phyloP scores from a whole-genome alignment of 2,888 invertebrate species.

The Notodonta ziczac region DNA sequence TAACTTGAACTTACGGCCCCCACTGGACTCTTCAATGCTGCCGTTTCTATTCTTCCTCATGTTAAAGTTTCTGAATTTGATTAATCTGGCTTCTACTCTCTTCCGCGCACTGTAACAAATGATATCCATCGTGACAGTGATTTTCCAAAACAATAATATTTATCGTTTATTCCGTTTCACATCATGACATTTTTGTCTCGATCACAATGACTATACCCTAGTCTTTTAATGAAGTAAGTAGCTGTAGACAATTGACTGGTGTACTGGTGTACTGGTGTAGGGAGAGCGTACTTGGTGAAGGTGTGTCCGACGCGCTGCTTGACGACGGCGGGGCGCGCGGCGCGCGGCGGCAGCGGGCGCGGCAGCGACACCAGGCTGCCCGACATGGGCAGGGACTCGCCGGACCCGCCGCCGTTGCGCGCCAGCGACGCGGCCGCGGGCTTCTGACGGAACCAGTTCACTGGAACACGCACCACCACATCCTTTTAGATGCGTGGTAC shows the following conservation, averaged over 20 bases:
- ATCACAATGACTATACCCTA: neutral
- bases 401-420: slow-evolving; percentile 80
- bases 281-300: slow-evolving; percentile 59
- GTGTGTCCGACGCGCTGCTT: slow-evolving; percentile 75
- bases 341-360: slow-evolving; percentile 60
- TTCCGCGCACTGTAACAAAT: slow-evolving; percentile 88
- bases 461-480: slow-evolving; percentile 45
- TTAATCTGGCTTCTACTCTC: slow-evolving; percentile 95
- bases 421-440: slow-evolving; percentile 74
- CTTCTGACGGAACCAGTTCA: slow-evolving; percentile 87
- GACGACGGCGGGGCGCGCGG: slow-evolving; percentile 63
- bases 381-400: slow-evolving; percentile 79
- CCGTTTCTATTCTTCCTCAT: slow-evolving; percentile 95
- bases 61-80: slow-evolving; percentile 91
- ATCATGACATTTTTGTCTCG: neutral
- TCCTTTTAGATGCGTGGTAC: too few species aligned
- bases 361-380: slow-evolving; percentile 85
- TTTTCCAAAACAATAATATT: too few species aligned
- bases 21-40: slow-evolving; percentile 93
- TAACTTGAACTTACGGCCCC: slow-evolving; percentile 85
- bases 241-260: too few species aligned
- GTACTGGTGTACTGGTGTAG: too few species aligned
- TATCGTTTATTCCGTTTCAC: too few species aligned
- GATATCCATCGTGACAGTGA: too few species aligned
- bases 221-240: too few species aligned